Evolutionary conservation across 2,888 invertebrate genomes (phyloP).

Genomic region (Xanthia icteritia): DNA sequence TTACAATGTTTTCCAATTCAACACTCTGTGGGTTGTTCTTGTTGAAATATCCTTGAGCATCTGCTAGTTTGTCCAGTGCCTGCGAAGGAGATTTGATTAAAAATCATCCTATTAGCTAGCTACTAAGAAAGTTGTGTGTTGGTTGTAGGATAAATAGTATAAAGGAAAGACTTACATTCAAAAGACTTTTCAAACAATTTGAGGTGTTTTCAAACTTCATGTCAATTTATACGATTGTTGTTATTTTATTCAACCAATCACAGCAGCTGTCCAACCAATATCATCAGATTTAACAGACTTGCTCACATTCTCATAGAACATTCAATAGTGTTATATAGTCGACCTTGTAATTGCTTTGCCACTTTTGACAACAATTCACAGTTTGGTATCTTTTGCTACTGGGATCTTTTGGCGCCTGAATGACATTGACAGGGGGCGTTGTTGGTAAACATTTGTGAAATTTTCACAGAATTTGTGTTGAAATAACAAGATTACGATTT

Average conservation of each 20-base stretch:
- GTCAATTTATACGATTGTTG: not conserved
- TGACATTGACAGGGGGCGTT: too few relatives aligned
- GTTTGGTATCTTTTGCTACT: too few relatives aligned
- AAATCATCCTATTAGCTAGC: not conserved
- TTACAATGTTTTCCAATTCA: constrained; percentile 97
- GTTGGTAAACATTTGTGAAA: too few relatives aligned
- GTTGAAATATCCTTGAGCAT: constrained; percentile 97
- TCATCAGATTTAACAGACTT: not conserved
- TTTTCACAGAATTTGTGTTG: too few relatives aligned
- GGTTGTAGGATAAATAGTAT: not conserved
- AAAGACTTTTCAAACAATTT: not conserved
- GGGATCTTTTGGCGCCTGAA: too few relatives aligned
- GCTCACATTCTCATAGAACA: not conserved
- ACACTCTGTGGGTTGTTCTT: constrained; percentile 98
- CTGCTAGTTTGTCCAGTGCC: constrained; percentile 95
- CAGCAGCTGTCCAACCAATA: too few relatives aligned
- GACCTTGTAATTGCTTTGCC: not conserved
- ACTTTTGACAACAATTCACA: not conserved
- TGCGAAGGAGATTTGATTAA: constrained; percentile 80
- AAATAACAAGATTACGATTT: too few relatives aligned
- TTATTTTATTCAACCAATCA: not conserved
- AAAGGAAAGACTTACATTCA: not conserved
- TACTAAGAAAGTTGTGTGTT: not conserved
- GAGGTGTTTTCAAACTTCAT: not conserved
- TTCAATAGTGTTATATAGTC: not conserved